A percentile compares a stretch with the other conserved stretches of the same genome.
Evolutionary conservation across 2,888 invertebrate species (phyloP).

Genomic region (Drosophila ustulata): DNA sequence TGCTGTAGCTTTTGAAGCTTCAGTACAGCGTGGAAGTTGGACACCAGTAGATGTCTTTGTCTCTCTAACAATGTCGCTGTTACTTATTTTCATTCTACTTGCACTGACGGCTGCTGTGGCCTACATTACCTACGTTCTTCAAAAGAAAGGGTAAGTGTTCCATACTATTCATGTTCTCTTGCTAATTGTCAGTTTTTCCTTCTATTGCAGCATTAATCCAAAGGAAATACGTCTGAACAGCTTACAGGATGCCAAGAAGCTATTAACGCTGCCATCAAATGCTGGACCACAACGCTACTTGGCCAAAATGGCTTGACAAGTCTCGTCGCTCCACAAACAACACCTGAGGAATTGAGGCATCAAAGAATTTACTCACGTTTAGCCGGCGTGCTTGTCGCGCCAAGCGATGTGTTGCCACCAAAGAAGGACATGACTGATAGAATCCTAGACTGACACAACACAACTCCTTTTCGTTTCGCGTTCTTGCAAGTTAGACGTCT

Average conservation of each 20-base stretch:
- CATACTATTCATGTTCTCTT: not conserved
- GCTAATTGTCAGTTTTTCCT: not conserved
- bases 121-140: slow-evolving; percentile 61
- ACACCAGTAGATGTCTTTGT: slow-evolving; percentile 23
- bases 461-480: slow-evolving; percentile 2
- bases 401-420: slow-evolving; percentile 84
- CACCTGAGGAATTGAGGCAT: slow-evolving; percentile 27
- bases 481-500: not conserved
- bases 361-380: slow-evolving; percentile 86
- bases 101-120: slow-evolving; percentile 37
- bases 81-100: slow-evolving; percentile 43
- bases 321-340: not conserved
- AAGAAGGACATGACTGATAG: slow-evolving; percentile 83
- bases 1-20: slow-evolving; percentile 1
- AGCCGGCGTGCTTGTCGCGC: slow-evolving; percentile 86
- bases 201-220: slow-evolving; percentile 58
- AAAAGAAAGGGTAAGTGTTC: slow-evolving; percentile 65
- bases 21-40: slow-evolving; percentile 43
- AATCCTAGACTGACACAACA: slow-evolving; percentile 6
- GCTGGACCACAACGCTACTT: slow-evolving; percentile 54
- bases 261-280: slow-evolving; percentile 49
- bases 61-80: slow-evolving; percentile 20
- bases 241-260: slow-evolving; percentile 57
- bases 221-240: slow-evolving; percentile 58
- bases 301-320: slow-evolving; percentile 62